phyloP scores from a whole-genome alignment of 2,113 vertebrate species.

The Oncorhynchus nerka region DNA sequence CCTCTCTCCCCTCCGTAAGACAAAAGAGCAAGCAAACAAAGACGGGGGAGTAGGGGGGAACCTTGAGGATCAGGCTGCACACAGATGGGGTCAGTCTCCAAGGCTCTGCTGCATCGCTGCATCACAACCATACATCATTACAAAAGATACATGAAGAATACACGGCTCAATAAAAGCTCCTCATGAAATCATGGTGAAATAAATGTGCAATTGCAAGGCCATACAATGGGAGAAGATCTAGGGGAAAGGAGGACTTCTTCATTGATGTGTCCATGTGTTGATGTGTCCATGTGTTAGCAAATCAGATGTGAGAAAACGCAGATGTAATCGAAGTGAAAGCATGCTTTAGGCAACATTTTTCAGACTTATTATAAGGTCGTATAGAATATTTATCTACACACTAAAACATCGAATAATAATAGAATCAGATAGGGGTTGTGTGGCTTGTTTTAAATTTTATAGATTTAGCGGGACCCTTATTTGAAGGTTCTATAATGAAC shows the following conservation, averaged over 20 bases:
- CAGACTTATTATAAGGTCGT: background rate
- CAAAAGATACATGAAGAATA: constrained; percentile 13
- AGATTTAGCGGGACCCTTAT: too few relatives aligned
- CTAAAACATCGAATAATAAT: too few relatives aligned
- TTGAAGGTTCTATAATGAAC: too few relatives aligned
- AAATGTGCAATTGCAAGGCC: constrained; percentile 8
- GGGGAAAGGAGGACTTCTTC: constrained; percentile 14
- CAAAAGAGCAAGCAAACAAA: constrained; percentile 69
- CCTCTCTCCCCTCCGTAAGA: constrained; percentile 51
- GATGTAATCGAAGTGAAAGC: constrained; percentile 31
- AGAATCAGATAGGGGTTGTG: too few relatives aligned
- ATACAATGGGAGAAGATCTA: background rate
- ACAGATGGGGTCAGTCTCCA: constrained; percentile 72
- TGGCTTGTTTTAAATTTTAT: too few relatives aligned
- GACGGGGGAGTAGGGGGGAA: constrained; percentile 19
- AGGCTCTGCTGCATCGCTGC: constrained; percentile 53
- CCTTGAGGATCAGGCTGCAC: constrained; percentile 55
- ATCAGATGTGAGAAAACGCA: constrained; percentile 8
- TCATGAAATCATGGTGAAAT: constrained; percentile 19
- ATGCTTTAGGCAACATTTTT: background rate
- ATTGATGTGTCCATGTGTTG: background rate
- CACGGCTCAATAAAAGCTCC: constrained; percentile 26
- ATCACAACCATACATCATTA: constrained; percentile 1
- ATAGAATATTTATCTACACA: background rate
- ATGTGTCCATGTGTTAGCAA: constrained; percentile 6